Conservation (phyloP, 2,113 vertebrate species). For the Hoplias malabaricus region DNA sequence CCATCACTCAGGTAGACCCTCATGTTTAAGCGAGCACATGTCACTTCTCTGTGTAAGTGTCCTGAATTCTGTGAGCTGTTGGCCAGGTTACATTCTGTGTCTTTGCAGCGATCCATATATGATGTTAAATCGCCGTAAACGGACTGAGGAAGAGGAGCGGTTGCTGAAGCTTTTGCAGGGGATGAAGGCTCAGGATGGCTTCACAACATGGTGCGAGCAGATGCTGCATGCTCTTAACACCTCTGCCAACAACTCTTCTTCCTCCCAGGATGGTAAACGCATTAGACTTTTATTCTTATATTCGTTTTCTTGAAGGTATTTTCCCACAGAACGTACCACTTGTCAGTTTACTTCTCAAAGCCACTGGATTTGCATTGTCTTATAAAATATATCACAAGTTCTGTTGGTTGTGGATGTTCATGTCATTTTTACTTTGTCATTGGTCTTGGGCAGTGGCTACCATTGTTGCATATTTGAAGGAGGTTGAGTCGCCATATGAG, state of each 20-base stretch:
- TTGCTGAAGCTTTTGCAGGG: conserved; percentile 89
- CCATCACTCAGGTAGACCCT: conserved; percentile 80
- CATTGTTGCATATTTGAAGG: conserved; percentile 88
- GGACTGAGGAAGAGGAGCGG: conserved; percentile 87
- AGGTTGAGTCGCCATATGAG: conserved; percentile 89
- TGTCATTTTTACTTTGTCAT: not conserved
- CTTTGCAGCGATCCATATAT: conserved; percentile 74
- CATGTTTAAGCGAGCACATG: not conserved
- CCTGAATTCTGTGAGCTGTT: not conserved
- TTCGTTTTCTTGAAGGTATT: not conserved
- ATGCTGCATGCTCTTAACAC: conserved; percentile 89
- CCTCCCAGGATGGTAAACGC: conserved; percentile 68
- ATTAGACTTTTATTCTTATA: not conserved
- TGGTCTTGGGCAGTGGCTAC: conserved; percentile 74
- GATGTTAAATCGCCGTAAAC: conserved; percentile 78
- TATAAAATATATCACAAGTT: too few relatives aligned
- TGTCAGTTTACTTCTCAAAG: too few relatives aligned
- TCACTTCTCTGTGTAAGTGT: not conserved
- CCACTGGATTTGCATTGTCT: too few relatives aligned
- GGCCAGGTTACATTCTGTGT: not conserved
- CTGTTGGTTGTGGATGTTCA: not conserved
- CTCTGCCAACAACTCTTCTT: conserved; percentile 80
- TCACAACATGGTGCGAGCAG: conserved; percentile 93
- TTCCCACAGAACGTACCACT: not conserved
- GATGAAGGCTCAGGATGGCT: conserved; percentile 87